Evolutionary conservation across 1,140 invertebrate genomes (phyloP).

Genomic region (Calliopsis andreniformis): DNA sequence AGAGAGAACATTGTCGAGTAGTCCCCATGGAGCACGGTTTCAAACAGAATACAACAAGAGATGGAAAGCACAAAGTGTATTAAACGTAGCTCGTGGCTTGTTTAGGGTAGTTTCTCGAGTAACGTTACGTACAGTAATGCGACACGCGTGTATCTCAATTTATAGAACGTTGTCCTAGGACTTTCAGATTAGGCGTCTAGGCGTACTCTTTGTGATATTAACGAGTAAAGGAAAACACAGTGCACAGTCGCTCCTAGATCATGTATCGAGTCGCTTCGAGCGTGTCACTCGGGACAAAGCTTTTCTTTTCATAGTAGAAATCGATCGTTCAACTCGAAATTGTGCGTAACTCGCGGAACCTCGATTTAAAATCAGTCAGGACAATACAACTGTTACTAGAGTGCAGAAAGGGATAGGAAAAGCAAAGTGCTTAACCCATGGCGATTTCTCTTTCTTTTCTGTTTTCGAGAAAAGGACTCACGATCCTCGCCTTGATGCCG

Average conservation of each 20-base stretch:
- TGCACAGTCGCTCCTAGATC: slow-evolving; percentile 67
- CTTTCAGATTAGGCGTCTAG: slow-evolving; percentile 44
- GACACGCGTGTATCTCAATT: slow-evolving; percentile 23
- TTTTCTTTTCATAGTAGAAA: slow-evolving; percentile 24
- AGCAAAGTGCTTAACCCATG: slow-evolving; percentile 12
- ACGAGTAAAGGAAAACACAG: slow-evolving; percentile 49
- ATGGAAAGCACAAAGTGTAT: slow-evolving; percentile 47
- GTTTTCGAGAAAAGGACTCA: slow-evolving; percentile 29
- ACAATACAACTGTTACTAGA: slow-evolving; percentile 40
- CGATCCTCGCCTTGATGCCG: slow-evolving; percentile 54
- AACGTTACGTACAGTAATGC: slow-evolving; percentile 9
- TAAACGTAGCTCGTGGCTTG: slow-evolving; percentile 32
- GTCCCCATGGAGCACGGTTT: slow-evolving; percentile 17
- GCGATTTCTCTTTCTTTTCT: slow-evolving; percentile 12
- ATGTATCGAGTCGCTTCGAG: slow-evolving; percentile 68
- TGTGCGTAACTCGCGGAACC: not conserved
- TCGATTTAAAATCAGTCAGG: slow-evolving; percentile 1
- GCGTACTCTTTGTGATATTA: slow-evolving; percentile 75
- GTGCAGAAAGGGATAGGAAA: not conserved
- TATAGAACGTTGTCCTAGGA: slow-evolving; percentile 61
- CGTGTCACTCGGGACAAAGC: slow-evolving; percentile 24
- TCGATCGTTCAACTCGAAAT: not conserved
- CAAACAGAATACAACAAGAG: not conserved
- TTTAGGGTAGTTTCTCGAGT: slow-evolving; percentile 32
- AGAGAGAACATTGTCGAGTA: not conserved